Evolutionary conservation across 2,113 vertebrate genomes (phyloP).

Genomic region (Xiphophorus maculatus): DNA sequence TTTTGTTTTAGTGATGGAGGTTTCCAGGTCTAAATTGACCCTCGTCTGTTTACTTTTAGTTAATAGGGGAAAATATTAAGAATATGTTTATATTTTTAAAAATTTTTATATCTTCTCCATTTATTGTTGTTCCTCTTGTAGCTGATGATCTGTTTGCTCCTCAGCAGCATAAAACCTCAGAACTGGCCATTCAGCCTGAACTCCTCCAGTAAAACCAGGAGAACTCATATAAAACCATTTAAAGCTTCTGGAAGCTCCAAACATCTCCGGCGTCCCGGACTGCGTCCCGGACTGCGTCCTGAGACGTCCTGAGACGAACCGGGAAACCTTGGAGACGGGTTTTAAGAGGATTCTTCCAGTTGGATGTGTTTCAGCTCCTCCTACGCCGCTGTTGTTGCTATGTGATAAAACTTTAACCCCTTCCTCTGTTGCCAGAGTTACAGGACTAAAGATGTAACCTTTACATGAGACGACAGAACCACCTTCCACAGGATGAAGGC

Average conservation of each 20-base stretch:
- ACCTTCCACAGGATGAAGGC: background rate
- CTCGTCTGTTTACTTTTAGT: too few species aligned
- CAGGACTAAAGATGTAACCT: constrained; percentile 34
- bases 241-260: constrained; percentile 9
- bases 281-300: too few species aligned
- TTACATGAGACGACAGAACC: constrained; percentile 26
- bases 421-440: background rate
- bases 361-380: background rate
- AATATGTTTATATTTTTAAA: too few species aligned
- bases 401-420: constrained; percentile 19
- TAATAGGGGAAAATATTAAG: too few species aligned
- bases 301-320: background rate
- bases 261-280: background rate
- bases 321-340: background rate
- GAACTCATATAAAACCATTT: constrained; percentile 2
- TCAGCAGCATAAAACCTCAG: background rate
- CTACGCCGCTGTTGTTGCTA: constrained; percentile 29
- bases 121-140: background rate
- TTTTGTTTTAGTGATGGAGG: too few species aligned
- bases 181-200: background rate
- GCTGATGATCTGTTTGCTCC: too few species aligned
- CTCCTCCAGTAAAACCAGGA: background rate
- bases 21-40: too few species aligned
- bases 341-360: background rate
- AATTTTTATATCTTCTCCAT: too few species aligned